Conservation (phyloP, 2,888 invertebrate genomes). For the Tethea ocularis region DNA sequence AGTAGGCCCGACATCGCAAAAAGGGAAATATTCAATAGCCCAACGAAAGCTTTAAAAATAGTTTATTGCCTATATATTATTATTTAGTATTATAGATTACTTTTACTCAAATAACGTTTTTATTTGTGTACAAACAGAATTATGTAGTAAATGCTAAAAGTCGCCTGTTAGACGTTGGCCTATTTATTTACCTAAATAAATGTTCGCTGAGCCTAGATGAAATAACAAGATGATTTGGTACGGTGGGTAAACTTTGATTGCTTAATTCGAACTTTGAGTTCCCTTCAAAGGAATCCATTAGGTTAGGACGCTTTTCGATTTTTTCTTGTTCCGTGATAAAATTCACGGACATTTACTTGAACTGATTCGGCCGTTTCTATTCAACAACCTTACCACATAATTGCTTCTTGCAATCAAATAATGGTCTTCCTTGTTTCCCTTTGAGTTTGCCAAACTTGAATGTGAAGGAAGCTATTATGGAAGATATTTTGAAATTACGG, state of each 20-base stretch:
- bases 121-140: neutral
- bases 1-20: constrained; percentile 21
- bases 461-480: too few species aligned
- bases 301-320: constrained; percentile 21
- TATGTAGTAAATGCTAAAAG: neutral
- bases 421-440: too few species aligned
- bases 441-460: too few species aligned
- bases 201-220: constrained; percentile 6
- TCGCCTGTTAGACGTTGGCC: neutral
- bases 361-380: constrained; percentile 24
- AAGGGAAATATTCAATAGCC: constrained; percentile 24
- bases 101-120: neutral
- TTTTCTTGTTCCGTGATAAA: constrained; percentile 19
- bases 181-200: constrained; percentile 1
- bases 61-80: too few species aligned
- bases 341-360: constrained; percentile 21
- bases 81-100: too few species aligned
- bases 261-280: constrained; percentile 59
- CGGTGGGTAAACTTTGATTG: constrained; percentile 64
- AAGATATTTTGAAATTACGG: too few species aligned
- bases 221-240: constrained; percentile 18
- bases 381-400: too few species aligned
- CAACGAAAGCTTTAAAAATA: constrained; percentile 21
- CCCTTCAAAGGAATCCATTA: constrained; percentile 48
- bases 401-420: too few species aligned